Percentiles rank a stretch among this genome's conserved stretches.
Conservation (phyloP, 2,113 vertebrate species). For the Neolamprologus cancellatus region DNA sequence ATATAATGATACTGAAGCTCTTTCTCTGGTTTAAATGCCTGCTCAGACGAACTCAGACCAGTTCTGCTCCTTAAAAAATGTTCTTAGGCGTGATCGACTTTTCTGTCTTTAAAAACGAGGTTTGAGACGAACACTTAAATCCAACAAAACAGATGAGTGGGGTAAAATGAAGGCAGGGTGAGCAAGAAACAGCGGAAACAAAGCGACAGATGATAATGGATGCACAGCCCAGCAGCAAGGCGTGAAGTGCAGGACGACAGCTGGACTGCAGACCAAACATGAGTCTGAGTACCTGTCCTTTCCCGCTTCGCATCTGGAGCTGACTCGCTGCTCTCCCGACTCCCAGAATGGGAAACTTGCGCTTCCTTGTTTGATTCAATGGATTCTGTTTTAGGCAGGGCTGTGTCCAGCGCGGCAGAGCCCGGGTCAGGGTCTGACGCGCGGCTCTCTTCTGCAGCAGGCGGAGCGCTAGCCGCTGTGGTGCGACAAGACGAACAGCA, state of each 20-base stretch:
- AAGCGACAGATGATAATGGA: background rate
- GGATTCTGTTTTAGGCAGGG: background rate
- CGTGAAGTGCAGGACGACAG: background rate
- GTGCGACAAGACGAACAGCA: background rate
- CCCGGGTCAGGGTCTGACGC: background rate
- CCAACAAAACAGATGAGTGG: background rate
- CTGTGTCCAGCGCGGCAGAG: background rate
- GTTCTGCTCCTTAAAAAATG: background rate
- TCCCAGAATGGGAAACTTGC: background rate
- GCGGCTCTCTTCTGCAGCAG: conserved; percentile 38
- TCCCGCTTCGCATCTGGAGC: conserved; percentile 15
- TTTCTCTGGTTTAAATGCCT: background rate
- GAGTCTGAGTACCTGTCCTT: conserved; percentile 73
- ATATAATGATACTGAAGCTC: background rate
- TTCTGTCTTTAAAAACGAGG: background rate
- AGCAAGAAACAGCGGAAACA: background rate
- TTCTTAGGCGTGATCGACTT: fast-evolving
- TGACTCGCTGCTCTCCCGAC: background rate
- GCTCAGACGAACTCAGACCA: background rate
- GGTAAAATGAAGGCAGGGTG: background rate
- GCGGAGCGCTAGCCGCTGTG: conserved; percentile 24
- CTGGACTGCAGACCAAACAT: background rate
- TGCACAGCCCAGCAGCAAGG: background rate
- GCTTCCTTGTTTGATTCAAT: conserved; percentile 19
- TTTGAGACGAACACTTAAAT: background rate